These are phyloP conservation scores for Enteromius paludinosus DNA, from an alignment of 2,797 vertebrate species.

Conservation along the genomic window DNA sequence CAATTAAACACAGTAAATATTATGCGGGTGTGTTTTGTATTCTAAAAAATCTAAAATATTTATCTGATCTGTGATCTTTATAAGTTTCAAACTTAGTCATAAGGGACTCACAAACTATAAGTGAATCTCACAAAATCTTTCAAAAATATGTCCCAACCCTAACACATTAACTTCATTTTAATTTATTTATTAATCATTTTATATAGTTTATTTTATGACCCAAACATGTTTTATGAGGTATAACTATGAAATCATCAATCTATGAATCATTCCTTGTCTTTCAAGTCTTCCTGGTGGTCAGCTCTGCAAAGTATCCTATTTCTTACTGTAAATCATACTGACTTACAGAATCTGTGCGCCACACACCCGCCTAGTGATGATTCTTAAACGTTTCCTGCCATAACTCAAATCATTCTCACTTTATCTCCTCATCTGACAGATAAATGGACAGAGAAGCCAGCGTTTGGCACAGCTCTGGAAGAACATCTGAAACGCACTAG, in stretches of 20 bases:
- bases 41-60: not conserved
- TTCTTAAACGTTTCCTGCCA: conserved; percentile 11
- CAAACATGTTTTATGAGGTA: not conserved
- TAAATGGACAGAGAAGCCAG: conserved; percentile 95
- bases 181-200: not conserved
- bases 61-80: not conserved
- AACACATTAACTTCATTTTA: not conserved
- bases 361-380: not conserved
- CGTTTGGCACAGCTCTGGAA: conserved; percentile 90
- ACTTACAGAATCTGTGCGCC: not conserved
- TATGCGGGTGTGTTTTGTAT: not conserved
- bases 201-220: not conserved
- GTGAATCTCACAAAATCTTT: not conserved
- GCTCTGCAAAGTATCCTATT: conserved; percentile 6
- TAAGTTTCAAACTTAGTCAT: too few relatives aligned
- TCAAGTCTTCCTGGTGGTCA: conserved; percentile 12
- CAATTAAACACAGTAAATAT: not conserved
- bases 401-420: conserved; percentile 6
- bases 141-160: not conserved
- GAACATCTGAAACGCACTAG: conserved; percentile 94
- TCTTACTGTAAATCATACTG: conserved; percentile 13
- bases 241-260: not conserved
- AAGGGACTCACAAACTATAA: not conserved
- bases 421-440: conserved; percentile 73
- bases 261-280: conserved; percentile 24